These are phyloP conservation scores for Erannis defoliaria DNA, from an alignment of 2,888 invertebrate genomes.

Conservation along the genomic window DNA sequence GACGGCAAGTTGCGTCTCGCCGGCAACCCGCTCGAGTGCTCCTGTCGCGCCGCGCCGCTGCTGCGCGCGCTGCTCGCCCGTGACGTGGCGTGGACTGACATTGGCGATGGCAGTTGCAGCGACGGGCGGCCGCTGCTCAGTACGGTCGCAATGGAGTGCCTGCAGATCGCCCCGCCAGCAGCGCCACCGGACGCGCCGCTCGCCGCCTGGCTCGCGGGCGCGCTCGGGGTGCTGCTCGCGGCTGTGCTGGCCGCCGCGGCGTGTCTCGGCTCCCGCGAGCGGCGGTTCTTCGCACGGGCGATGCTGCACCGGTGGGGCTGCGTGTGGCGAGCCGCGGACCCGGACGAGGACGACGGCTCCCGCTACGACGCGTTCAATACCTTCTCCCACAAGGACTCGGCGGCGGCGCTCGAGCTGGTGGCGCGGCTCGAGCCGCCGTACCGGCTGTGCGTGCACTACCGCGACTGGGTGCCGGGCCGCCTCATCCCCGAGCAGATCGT, in stretches of 20 bases:
- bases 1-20: constrained; percentile 20
- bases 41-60: constrained; percentile 10
- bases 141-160: background rate
- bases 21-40: constrained; percentile 37
- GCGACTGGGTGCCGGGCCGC: constrained; percentile 5
- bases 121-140: background rate
- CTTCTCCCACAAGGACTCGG: constrained; percentile 13
- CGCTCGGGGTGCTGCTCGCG: background rate
- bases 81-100: background rate
- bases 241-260: background rate
- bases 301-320: constrained; percentile 5
- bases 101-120: background rate
- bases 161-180: background rate
- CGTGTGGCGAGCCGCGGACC: background rate
- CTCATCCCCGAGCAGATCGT: background rate
- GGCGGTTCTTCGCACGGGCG: constrained; percentile 6
- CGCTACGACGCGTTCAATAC: constrained; percentile 16
- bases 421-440: constrained; percentile 12
- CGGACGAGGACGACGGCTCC: background rate
- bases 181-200: background rate
- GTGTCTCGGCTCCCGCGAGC: background rate
- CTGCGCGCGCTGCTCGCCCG: constrained; percentile 17
- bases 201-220: background rate
- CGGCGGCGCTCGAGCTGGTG: background rate
- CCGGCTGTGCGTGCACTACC: constrained; percentile 14